phyloP scores from a whole-genome alignment of 2,113 vertebrate genomes.

The Atherinomorus stipes region DNA sequence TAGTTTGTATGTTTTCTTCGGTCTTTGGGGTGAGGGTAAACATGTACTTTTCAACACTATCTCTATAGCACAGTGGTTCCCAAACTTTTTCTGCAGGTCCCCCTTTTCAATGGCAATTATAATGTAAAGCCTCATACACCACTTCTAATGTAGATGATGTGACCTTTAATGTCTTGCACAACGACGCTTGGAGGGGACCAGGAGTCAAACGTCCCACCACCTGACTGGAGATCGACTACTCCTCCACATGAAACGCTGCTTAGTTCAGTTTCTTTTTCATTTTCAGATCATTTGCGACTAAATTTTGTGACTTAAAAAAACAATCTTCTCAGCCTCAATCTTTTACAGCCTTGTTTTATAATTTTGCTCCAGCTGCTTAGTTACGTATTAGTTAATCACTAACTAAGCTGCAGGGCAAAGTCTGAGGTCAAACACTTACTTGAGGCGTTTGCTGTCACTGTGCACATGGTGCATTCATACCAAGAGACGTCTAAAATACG shows the following conservation, averaged over 20 bases:
- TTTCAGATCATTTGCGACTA: not conserved
- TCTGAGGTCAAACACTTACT: slow-evolving; percentile 34
- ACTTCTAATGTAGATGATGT: too few relatives aligned
- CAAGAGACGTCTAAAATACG: not conserved
- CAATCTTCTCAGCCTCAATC: not conserved
- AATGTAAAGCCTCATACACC: too few relatives aligned
- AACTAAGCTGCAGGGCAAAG: slow-evolving; percentile 41
- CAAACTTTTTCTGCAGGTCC: too few relatives aligned
- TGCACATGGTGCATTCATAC: not conserved
- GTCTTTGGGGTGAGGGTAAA: too few relatives aligned
- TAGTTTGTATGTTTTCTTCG: too few relatives aligned
- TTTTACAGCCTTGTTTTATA: not conserved
- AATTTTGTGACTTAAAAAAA: not conserved
- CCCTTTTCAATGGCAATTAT: too few relatives aligned
- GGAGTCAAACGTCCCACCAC: not conserved
- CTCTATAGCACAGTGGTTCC: too few relatives aligned
- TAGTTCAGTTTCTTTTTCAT: too few relatives aligned
- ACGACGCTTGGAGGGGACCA: not conserved
- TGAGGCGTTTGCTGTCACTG: slow-evolving; percentile 20
- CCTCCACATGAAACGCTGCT: not conserved
- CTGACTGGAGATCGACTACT: too few relatives aligned
- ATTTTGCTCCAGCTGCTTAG: not conserved
- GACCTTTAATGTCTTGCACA: not conserved
- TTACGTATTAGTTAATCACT: slow-evolving; percentile 31
- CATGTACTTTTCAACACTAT: too few relatives aligned